phyloP scores from a whole-genome alignment of 2,797 vertebrate species.

The Peromyscus nudipes region DNA sequence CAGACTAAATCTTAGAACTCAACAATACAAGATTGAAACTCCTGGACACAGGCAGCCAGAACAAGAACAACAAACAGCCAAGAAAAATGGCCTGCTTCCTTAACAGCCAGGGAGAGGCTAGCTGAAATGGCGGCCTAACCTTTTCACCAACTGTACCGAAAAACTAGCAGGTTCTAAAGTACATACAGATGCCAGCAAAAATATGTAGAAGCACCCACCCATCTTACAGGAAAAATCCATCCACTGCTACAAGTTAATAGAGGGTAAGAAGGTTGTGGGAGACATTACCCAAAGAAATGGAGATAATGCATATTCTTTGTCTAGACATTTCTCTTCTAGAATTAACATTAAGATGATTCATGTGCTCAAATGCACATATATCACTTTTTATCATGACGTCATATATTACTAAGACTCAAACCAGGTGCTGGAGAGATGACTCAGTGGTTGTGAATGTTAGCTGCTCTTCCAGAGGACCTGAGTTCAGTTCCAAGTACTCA shows the following conservation, averaged over 20 bases:
- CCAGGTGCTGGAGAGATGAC: not conserved
- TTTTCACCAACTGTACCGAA: not conserved
- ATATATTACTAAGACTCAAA: not conserved
- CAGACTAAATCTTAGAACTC: not conserved
- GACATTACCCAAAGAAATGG: not conserved
- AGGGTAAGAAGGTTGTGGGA: not conserved
- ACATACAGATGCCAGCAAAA: fast-evolving
- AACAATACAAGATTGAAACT: not conserved
- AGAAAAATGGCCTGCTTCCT: not conserved
- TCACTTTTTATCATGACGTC: not conserved
- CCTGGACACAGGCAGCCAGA: not conserved
- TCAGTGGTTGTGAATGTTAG: not conserved
- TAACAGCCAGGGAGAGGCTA: too few species aligned
- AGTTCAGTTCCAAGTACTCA: not conserved
- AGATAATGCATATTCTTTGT: not conserved
- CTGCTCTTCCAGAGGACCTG: not conserved
- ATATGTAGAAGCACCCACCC: not conserved
- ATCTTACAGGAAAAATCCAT: not conserved
- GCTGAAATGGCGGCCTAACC: not conserved
- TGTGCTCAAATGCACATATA: not conserved
- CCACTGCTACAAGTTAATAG: fast-evolving
- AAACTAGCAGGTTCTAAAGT: not conserved
- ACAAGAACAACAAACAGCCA: not conserved
- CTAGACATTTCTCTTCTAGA: conserved; percentile 6
- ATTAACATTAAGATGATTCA: not conserved